These are phyloP conservation scores for Lathronympha strigana DNA, from an alignment of 2,888 invertebrate species.

Conservation along the genomic window DNA sequence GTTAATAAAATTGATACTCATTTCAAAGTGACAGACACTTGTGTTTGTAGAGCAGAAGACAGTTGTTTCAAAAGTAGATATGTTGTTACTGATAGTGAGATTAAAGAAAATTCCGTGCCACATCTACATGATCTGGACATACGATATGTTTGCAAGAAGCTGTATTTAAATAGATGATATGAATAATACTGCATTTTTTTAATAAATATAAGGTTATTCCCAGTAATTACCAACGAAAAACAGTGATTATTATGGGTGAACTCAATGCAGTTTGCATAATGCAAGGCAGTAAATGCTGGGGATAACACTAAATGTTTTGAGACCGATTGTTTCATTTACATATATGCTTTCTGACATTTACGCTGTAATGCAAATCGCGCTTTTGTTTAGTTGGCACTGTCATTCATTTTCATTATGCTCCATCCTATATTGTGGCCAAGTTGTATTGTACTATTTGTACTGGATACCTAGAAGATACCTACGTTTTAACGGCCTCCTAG, in stretches of 20 bases:
- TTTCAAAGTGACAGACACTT: conserved; percentile 53
- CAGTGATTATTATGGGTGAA: not conserved
- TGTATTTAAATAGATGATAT: conserved; percentile 64
- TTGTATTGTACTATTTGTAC: not conserved
- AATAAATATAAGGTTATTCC: conserved; percentile 9
- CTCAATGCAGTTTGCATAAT: not conserved
- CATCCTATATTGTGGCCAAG: not conserved
- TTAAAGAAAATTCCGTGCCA: conserved; percentile 79
- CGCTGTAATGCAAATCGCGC: conserved; percentile 31
- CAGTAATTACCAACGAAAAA: not conserved
- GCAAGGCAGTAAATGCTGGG: not conserved
- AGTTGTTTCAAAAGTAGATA: conserved; percentile 76
- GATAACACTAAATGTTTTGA: conserved; percentile 16
- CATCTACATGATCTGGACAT: conserved; percentile 88
- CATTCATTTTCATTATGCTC: conserved; percentile 25
- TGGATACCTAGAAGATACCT: not conserved
- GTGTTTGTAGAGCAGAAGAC: conserved; percentile 76
- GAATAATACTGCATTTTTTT: conserved; percentile 31
- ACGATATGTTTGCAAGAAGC: conserved; percentile 85
- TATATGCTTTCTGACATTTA: conserved; percentile 16
- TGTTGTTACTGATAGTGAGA: conserved; percentile 63
- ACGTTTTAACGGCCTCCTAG: too few species aligned
- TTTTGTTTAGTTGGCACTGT: conserved; percentile 21
- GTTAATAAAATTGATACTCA: conserved; percentile 50
- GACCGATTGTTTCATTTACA: conserved; percentile 33